Evolutionary conservation across 2,888 invertebrate species (phyloP).

Genomic region (Rotaria sp.): DNA sequence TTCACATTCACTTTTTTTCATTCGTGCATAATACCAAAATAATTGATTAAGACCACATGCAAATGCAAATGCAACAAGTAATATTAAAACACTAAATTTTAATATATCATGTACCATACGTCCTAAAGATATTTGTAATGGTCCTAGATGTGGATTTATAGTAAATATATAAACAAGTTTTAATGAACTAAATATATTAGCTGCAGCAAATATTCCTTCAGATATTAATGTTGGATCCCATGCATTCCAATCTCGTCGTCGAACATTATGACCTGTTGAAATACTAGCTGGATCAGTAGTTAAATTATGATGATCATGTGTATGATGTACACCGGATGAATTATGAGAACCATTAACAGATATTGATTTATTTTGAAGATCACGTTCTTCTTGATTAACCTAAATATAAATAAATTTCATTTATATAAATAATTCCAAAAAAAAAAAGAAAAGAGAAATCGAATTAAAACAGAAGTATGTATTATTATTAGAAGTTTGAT

Average conservation of each 20-base stretch:
- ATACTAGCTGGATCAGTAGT: not conserved
- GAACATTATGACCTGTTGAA: not conserved
- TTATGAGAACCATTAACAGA: not conserved
- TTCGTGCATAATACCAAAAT: slow-evolving; percentile 69
- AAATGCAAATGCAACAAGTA: slow-evolving; percentile 69
- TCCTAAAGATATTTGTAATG: slow-evolving; percentile 81
- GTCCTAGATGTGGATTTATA: slow-evolving; percentile 83
- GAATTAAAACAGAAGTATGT: no score
- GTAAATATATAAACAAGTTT: slow-evolving; percentile 85
- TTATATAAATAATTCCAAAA: no score
- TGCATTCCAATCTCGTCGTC: slow-evolving; percentile 84
- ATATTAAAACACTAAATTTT: slow-evolving; percentile 56
- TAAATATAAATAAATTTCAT: slow-evolving; percentile 28
- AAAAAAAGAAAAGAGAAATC: no score
- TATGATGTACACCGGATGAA: not conserved
- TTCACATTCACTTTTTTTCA: slow-evolving; percentile 46
- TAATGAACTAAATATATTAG: slow-evolving; percentile 86
- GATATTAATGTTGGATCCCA: slow-evolving; percentile 92
- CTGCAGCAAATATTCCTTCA: slow-evolving; percentile 77
- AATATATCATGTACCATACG: slow-evolving; percentile 61
- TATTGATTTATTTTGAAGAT: slow-evolving; percentile 26
- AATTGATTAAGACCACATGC: slow-evolving; percentile 81
- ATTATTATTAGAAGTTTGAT: no score
- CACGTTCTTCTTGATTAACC: slow-evolving; percentile 34
- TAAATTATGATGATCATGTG: not conserved